Base-by-base conservation (phyloP, 2,797 vertebrate genomes). In the Spatula versicolor region DNA sequence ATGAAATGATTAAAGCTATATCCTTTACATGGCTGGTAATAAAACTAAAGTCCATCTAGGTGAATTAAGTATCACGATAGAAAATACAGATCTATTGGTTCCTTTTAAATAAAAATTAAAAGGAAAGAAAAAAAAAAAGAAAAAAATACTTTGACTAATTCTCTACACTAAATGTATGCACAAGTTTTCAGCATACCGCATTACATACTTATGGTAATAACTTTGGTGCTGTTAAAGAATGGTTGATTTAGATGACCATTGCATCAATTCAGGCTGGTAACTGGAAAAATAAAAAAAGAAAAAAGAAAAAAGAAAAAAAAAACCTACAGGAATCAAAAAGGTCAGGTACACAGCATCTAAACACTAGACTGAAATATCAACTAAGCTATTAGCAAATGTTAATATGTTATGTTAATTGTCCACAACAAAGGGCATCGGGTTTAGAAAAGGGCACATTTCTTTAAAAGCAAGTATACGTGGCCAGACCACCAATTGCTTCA, bases 321-420 rank as follows among this genome's bases (percentile, higher is more conserved):
- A 54, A 19, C 45, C 23, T 35, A 55, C 12, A 90, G 21, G 11
- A 55, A 92, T 4, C 6, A 16, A 54, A 82, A 95, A 92, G 71
- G 46, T 86, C 52, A 73, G 31, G 55, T 37, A 56, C 30, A 48
- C 48, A 91, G 28, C 63, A 60, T 78, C 68, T 88, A 64, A 95
- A 85, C 54, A 78, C 37, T 55, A 58, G 13, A 59, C 52, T 80
- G 67, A 95, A 94, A 95, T 95, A 96, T 50, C 82, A 95, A 52
- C 50, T 80, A 95, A 88, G 80, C 93, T 88, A 83, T 95, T 89
- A 95, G 56, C 30, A 93, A 96, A 94, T 91, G 37, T 79, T 91
- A 89, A 88, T 83, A 54, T 33, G 80, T 55, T 50, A 16, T 10
- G 6, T 77, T 91, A 93, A 93, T 93, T 86, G 45, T 86, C 69